Evolutionary conservation across 2,113 vertebrate species (phyloP).

Genomic region (Tiliqua scincoides): DNA sequence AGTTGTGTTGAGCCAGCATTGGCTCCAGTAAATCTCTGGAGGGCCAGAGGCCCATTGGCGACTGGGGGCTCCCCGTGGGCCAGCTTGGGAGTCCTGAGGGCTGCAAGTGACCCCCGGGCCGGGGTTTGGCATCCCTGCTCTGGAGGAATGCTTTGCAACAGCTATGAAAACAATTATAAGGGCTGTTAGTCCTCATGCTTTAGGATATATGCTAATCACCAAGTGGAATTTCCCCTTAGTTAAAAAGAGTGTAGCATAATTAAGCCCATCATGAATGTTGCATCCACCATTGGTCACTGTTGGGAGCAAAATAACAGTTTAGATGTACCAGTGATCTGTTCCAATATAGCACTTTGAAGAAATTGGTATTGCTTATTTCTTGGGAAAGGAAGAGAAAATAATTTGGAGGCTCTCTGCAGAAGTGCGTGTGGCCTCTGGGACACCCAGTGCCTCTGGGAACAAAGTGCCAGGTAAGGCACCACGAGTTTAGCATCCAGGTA

Average conservation of each 20-base stretch:
- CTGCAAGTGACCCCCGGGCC: no score
- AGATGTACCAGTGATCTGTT: slow-evolving; percentile 64
- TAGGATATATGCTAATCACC: slow-evolving; percentile 72
- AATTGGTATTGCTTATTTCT: slow-evolving; percentile 42
- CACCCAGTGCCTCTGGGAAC: no score
- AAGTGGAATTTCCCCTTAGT: slow-evolving; percentile 71
- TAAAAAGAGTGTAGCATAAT: slow-evolving; percentile 62
- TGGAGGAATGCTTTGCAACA: slow-evolving; percentile 36
- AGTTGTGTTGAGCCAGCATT: no score
- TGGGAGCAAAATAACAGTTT: slow-evolving; percentile 62
- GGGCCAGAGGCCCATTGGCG: no score
- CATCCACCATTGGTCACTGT: slow-evolving; percentile 47
- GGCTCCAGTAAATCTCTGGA: no score
- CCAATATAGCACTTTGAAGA: slow-evolving; percentile 35
- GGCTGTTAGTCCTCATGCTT: slow-evolving; percentile 70
- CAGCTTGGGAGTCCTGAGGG: no score
- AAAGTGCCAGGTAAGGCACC: no score
- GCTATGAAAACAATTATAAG: slow-evolving; percentile 74
- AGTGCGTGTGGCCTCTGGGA: no score
- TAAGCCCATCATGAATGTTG: slow-evolving; percentile 60
- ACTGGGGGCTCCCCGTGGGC: no score
- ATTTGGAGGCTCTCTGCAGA: no score
- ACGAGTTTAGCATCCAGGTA: no score
- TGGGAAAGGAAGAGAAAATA: slow-evolving; percentile 4
- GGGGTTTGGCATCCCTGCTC: no score